Conservation (phyloP, 1,140 invertebrate genomes). For the Sipha flava region DNA sequence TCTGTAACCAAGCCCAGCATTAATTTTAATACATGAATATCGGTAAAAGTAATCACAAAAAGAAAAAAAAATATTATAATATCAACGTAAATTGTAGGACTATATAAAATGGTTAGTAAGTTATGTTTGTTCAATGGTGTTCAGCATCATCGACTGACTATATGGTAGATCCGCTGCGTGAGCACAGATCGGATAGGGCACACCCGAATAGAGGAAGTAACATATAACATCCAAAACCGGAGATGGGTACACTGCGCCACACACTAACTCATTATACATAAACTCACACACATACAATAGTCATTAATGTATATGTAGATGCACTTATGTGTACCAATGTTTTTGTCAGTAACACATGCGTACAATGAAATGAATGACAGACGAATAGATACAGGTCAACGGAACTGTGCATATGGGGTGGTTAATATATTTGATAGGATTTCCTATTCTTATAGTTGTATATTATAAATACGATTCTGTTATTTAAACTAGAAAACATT, state of each 20-base stretch:
- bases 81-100: not conserved
- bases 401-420: not conserved
- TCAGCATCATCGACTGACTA: slow-evolving; percentile 25
- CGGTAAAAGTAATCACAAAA: too few relatives aligned
- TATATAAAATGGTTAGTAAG: not conserved
- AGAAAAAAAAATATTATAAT: not conserved
- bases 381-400: slow-evolving; percentile 26
- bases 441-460: not conserved
- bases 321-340: not conserved
- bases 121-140: not conserved
- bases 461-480: not conserved
- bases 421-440: not conserved
- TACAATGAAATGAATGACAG: slow-evolving; percentile 12
- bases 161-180: slow-evolving; percentile 1
- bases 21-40: not conserved
- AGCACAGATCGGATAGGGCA: slow-evolving; percentile 21
- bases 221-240: slow-evolving; percentile 11
- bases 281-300: slow-evolving; percentile 10
- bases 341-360: slow-evolving; percentile 14
- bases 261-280: slow-evolving; percentile 13
- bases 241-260: slow-evolving; percentile 10
- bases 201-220: slow-evolving; percentile 27
- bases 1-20: not conserved
- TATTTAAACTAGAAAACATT: not conserved
- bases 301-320: not conserved